A percentile compares a stretch with the other conserved stretches of the same genome.
Conservation (phyloP, 2,888 invertebrate genomes). For the Agrilus biguttatus region DNA sequence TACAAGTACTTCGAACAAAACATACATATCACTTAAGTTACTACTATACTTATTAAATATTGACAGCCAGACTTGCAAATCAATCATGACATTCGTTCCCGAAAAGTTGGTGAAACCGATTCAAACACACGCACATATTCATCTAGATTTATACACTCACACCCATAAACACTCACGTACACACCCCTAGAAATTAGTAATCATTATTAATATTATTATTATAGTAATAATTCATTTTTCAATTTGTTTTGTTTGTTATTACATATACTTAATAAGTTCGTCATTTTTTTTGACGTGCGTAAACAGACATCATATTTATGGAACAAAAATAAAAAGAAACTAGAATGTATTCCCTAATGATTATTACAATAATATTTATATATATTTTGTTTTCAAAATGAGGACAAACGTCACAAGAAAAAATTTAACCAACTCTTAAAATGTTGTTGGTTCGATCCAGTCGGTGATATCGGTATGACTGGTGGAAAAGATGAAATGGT, state of each 20-base stretch:
- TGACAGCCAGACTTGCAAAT: slow-evolving; percentile 27
- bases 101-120: slow-evolving; percentile 13
- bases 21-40: slow-evolving; percentile 8
- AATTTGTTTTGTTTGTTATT: no score
- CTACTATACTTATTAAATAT: slow-evolving; percentile 22
- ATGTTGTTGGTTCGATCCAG: slow-evolving; percentile 15
- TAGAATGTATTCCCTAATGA: no score
- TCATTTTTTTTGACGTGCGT: slow-evolving; percentile 3
- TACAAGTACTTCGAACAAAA: slow-evolving; percentile 3
- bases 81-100: slow-evolving; percentile 13
- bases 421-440: slow-evolving; percentile 10
- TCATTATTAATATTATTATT: no score
- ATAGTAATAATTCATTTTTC: no score
- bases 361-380: no score
- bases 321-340: slow-evolving; percentile 5
- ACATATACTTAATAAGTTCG: slow-evolving; percentile 4
- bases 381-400: no score
- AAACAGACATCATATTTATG: slow-evolving; percentile 7
- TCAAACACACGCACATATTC: slow-evolving; percentile 10
- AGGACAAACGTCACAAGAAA: slow-evolving; percentile 7
- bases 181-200: slow-evolving; percentile 7
- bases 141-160: slow-evolving; percentile 11
- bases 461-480: slow-evolving; percentile 20
- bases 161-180: slow-evolving; percentile 10
- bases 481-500: slow-evolving; percentile 17